Evolutionary conservation across 2,888 invertebrate species (phyloP), one percentile per base, ranked within the genome.

Genomic region (Drosophila recens): DNA sequence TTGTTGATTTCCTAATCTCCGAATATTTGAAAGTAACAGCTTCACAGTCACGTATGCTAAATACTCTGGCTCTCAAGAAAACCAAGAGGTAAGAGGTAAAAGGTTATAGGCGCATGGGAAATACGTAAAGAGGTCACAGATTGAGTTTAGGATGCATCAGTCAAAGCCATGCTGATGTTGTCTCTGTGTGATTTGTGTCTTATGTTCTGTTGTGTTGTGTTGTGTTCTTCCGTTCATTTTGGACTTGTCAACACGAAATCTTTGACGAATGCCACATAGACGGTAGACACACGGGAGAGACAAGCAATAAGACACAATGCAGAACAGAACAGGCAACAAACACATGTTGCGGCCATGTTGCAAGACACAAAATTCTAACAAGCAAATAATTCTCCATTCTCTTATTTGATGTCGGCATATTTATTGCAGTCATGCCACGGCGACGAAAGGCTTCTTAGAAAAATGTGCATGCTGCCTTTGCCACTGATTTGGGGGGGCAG

Each of bases 361-460:
- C 72, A 82, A 67, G 67, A 74, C 72, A 74, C 73, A 71, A 82
- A 69, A 71, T 74, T 86, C 82, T 85, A 83, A 85, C 86, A 67
- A 75, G 76, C 79, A 80, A 79, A 79, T 80, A 79, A 83, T 86
- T 84, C 79, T 86, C 83, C 87, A 81, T 82, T 82, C 80, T 77
- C 80, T 75, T 58, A 72, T 72, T 68, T 59, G 57, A 64, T 64
- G 76, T 72, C 54, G 54, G 64, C 63, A 80, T 80, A 83, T 80
- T 81, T 84, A 84, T 84, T 84, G 80, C 86, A 72, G 75, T 75
- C 64, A 63, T 53, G 77, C 57, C 68, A 59, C 72, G 73, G 80
- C 82, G 87, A 84, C 82, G 84, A 87, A 84, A 84, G 87, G 82
- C 84, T 84, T 84, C 87, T 87, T 75, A 84, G 80, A 68, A 81